A percentile compares a stretch with the other conserved stretches of the same genome.
These are phyloP conservation scores for Scaptomyza graminum DNA, from an alignment of 1,140 invertebrate genomes.

Conservation along the genomic window DNA sequence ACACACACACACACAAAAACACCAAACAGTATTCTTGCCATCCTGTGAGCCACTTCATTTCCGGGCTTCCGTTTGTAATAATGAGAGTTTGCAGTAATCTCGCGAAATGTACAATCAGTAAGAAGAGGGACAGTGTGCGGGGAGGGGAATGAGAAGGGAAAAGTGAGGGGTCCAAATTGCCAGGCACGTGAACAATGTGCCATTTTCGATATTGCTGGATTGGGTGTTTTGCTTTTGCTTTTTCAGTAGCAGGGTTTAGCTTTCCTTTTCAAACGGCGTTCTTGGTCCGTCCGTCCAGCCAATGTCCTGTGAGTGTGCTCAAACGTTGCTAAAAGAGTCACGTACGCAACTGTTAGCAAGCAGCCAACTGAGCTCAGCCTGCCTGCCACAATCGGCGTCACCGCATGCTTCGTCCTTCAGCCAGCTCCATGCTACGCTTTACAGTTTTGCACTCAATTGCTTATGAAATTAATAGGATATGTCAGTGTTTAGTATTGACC, in stretches of 20 bases:
- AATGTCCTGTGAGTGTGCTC: constrained; percentile 71
- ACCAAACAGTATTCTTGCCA: constrained; percentile 24
- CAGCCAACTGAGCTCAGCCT: constrained; percentile 10
- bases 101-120: constrained; percentile 72
- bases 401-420: neutral
- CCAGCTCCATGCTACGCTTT: constrained; percentile 56
- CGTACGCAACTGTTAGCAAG: constrained; percentile 56
- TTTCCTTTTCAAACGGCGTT: constrained; percentile 30
- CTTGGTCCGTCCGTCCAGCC: constrained; percentile 33
- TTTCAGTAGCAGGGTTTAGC: constrained; percentile 17
- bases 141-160: neutral
- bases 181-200: constrained; percentile 75
- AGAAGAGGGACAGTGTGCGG: neutral
- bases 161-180: constrained; percentile 3
- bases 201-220: constrained; percentile 68
- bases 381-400: neutral
- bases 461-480: constrained; percentile 83
- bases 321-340: constrained; percentile 78
- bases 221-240: too few species aligned
- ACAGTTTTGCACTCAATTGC: constrained; percentile 83
- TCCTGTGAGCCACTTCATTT: constrained; percentile 71
- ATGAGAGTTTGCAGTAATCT: constrained; percentile 80
- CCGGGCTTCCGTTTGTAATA: constrained; percentile 81
- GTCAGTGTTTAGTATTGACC: constrained; percentile 83
- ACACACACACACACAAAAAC: neutral